Conservation (phyloP, 2,797 vertebrate genomes). For the Phylloscopus collybita region DNA sequence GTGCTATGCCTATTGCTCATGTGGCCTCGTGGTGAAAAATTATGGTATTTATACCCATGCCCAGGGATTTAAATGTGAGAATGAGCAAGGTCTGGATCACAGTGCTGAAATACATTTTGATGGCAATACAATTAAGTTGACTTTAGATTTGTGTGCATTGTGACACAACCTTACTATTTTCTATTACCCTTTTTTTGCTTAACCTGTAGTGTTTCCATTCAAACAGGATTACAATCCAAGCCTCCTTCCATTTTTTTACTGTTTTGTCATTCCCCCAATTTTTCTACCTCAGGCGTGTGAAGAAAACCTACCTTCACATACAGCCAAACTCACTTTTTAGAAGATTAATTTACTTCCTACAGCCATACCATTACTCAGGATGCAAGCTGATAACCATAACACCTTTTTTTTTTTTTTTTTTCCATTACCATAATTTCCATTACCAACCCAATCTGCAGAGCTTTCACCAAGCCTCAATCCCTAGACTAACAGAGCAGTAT, state of each 20-base stretch:
- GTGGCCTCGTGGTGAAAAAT: neutral
- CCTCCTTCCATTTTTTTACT: neutral
- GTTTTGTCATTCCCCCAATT: neutral
- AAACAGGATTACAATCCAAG: neutral
- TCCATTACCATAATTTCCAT: neutral
- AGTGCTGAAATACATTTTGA: neutral
- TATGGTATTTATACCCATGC: neutral
- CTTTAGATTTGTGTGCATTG: neutral
- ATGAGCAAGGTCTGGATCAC: neutral
- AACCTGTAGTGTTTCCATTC: neutral
- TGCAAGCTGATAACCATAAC: neutral
- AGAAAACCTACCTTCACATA: neutral
- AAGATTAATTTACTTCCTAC: neutral
- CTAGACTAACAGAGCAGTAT: neutral
- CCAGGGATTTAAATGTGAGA: neutral
- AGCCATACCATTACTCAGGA: neutral
- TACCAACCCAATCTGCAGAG: neutral
- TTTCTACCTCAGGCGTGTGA: neutral
- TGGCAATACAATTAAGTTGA: neutral
- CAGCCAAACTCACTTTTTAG: neutral
- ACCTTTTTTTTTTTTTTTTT: neutral
- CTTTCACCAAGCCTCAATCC: neutral
- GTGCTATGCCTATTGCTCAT: neutral
- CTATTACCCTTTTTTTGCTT: neutral
- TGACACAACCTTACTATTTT: neutral